These are phyloP conservation scores for Sepiola atlantica DNA, from an alignment of 2,888 invertebrate genomes.

Conservation along the genomic window DNA sequence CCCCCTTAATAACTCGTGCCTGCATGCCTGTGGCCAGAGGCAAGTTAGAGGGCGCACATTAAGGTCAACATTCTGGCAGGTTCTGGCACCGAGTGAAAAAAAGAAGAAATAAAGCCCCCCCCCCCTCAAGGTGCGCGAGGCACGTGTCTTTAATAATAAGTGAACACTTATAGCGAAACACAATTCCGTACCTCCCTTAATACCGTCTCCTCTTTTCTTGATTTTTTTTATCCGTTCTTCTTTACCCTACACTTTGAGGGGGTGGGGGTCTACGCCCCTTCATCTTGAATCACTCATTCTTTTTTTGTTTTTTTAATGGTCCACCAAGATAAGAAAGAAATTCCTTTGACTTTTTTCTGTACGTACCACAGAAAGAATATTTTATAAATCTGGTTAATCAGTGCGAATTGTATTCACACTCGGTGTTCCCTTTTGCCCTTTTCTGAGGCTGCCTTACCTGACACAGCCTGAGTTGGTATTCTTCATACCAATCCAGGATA, in stretches of 20 bases:
- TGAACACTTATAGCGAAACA: neutral
- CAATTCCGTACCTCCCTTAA: neutral
- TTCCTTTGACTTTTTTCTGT: neutral
- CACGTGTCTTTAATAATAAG: constrained; percentile 19
- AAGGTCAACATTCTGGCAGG: constrained; percentile 21
- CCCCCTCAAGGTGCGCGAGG: neutral
- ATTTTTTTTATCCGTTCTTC: neutral
- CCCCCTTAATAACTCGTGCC: no score
- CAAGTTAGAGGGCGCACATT: neutral
- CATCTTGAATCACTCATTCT: neutral
- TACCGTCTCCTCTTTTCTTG: neutral
- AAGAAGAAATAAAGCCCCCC: neutral
- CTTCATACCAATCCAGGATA: no score
- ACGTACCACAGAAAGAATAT: neutral
- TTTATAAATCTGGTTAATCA: neutral
- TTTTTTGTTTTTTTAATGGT: neutral
- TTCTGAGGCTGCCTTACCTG: no score
- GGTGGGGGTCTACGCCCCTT: neutral
- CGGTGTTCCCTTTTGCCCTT: no score
- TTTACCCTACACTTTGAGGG: no score
- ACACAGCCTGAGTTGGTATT: no score
- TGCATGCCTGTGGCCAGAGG: neutral
- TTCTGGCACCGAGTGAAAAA: neutral
- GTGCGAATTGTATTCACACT: neutral
- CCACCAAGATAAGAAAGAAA: neutral